These are phyloP conservation scores for Heterodera filipjevi DNA, from an alignment of 2,888 invertebrate species.

Conservation along the genomic window DNA sequence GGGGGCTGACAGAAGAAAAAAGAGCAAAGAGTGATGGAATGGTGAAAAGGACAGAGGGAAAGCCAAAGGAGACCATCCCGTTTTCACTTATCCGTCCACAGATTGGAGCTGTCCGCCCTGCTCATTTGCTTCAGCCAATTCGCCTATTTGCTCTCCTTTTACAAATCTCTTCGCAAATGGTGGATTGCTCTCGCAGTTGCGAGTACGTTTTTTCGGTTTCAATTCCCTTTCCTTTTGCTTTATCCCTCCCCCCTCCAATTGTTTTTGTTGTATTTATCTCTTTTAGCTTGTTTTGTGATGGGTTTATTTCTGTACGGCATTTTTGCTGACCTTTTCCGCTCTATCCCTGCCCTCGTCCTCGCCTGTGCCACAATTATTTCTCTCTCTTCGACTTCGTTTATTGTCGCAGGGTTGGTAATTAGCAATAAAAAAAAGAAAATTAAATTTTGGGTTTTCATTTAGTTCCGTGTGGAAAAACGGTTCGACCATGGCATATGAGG, in stretches of 20 bases:
- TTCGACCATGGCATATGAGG: slow-evolving; percentile 41
- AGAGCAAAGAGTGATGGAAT: background rate
- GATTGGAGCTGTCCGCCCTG: slow-evolving; percentile 40
- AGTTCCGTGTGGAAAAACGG: slow-evolving; percentile 47
- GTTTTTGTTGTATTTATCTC: too few species aligned
- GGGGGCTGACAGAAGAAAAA: too few species aligned
- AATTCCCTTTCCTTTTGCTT: background rate
- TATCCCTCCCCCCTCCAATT: background rate
- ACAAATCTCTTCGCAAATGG: slow-evolving; percentile 37
- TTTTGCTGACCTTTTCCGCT: slow-evolving; percentile 45
- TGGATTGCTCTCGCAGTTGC: slow-evolving; percentile 38
- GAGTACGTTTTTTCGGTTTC: slow-evolving; percentile 12
- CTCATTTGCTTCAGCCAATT: slow-evolving; percentile 43
- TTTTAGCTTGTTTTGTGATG: slow-evolving; percentile 20
- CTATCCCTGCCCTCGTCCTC: slow-evolving; percentile 38
- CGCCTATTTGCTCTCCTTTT: slow-evolving; percentile 41
- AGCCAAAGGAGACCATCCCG: background rate
- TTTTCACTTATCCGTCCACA: background rate
- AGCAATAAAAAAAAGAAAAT: background rate
- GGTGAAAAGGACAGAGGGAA: background rate
- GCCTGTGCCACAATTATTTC: slow-evolving; percentile 19
- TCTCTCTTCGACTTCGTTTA: slow-evolving; percentile 11
- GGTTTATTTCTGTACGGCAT: slow-evolving; percentile 38
- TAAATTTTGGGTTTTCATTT: background rate
- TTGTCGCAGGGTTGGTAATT: background rate